Percentiles rank a stretch among this genome's conserved stretches.
These are phyloP conservation scores for Vulpes lagopus DNA, from an alignment of 2,113 vertebrate species.

Conservation along the genomic window DNA sequence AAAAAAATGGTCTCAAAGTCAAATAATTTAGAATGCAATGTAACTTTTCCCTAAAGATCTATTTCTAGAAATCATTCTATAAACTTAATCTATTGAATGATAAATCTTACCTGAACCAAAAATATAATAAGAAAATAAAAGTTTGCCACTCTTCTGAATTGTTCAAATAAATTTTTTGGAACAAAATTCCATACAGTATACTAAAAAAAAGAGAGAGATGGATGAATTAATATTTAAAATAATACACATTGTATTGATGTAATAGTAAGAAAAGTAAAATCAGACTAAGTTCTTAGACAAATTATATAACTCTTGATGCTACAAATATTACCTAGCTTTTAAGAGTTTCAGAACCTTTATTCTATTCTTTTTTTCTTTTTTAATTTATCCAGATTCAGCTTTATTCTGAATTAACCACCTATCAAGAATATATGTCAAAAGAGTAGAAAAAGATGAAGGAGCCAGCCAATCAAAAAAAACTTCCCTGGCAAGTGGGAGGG, in stretches of 20 bases:
- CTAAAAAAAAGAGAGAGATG: conserved; percentile 83
- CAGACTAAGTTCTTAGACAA: conserved; percentile 34
- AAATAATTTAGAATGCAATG: conserved; percentile 48
- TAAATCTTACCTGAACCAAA: conserved; percentile 96
- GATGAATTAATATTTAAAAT: conserved; percentile 60
- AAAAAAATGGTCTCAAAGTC: background rate
- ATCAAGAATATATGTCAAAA: too few relatives aligned
- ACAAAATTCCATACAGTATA: conserved; percentile 99
- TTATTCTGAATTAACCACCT: too few relatives aligned
- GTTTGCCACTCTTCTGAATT: conserved; percentile 99
- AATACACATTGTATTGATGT: background rate
- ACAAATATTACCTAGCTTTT: background rate
- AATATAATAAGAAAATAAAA: conserved; percentile 99
- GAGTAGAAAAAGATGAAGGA: too few relatives aligned
- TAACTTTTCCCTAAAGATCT: conserved; percentile 49
- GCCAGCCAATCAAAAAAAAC: too few relatives aligned
- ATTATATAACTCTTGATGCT: background rate
- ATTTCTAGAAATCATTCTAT: conserved; percentile 31
- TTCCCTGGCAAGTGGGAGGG: too few relatives aligned
- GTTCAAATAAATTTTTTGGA: conserved; percentile 99
- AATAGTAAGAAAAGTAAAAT: conserved; percentile 53
- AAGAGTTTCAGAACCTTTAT: conserved; percentile 25
- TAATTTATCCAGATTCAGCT: too few relatives aligned
- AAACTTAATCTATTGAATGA: conserved; percentile 54
- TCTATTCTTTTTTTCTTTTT: conserved; percentile 22